Conservation (phyloP, 2,888 invertebrate genomes). For the Nephrotoma appendiculata region DNA sequence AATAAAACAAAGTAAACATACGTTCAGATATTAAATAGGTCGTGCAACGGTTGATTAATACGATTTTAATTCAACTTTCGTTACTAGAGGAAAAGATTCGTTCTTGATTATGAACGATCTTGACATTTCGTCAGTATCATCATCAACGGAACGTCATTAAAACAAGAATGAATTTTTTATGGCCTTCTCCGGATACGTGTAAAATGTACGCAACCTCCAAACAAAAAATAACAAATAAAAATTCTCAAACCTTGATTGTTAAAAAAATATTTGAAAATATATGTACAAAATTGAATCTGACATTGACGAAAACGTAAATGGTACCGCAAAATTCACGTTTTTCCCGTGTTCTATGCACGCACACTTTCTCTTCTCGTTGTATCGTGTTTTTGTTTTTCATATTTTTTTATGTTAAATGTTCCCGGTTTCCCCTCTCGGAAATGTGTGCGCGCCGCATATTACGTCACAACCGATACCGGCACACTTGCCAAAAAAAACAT, state of each 20-base stretch:
- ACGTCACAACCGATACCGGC: background rate
- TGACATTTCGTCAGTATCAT: background rate
- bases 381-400: background rate
- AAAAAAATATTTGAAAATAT: background rate
- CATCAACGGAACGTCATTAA: background rate
- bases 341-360: background rate
- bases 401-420: background rate
- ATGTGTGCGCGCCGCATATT: background rate
- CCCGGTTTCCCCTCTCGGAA: background rate
- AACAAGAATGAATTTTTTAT: background rate
- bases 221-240: background rate
- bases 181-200: background rate
- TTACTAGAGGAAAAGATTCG: background rate
- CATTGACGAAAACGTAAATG: background rate
- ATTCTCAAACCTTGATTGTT: background rate
- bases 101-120: background rate
- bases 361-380: background rate
- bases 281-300: background rate
- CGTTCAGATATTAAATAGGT: background rate
- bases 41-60: background rate
- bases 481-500: background rate
- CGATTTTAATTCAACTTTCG: background rate
- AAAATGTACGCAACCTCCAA: background rate
- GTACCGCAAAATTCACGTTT: background rate
- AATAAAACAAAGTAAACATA: background rate